Evolutionary conservation across 2,888 invertebrate genomes (phyloP).

Genomic region (Gisinianus flammeolus): DNA sequence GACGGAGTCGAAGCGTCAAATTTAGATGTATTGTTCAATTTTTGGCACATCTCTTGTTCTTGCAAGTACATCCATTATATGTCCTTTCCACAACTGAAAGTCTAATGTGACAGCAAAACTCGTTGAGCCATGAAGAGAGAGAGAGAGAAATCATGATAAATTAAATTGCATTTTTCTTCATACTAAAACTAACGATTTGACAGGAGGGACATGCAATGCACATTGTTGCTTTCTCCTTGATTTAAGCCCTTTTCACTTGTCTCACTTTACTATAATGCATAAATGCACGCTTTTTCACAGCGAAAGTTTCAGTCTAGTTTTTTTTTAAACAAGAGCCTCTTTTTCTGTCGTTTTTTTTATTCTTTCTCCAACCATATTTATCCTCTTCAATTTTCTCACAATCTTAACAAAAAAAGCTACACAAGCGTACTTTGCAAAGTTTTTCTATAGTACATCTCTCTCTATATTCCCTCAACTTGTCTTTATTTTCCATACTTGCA

Average conservation of each 20-base stretch:
- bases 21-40: too few species aligned
- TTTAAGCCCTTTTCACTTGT: neutral
- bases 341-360: neutral
- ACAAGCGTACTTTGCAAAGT: neutral
- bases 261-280: constrained; percentile 7
- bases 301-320: neutral
- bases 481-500: neutral
- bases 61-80: too few species aligned
- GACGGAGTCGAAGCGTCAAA: neutral
- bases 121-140: neutral
- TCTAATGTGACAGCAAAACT: neutral
- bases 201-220: neutral
- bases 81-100: too few species aligned
- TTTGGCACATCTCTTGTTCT: too few species aligned
- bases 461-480: neutral
- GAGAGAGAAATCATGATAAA: constrained; percentile 28
- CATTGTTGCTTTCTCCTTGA: constrained; percentile 6
- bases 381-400: neutral
- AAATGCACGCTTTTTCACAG: neutral
- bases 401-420: neutral
- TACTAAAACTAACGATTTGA: neutral
- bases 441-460: neutral
- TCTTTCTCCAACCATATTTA: neutral
- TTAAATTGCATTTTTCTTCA: constrained; percentile 33
- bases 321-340: neutral